Conservation (phyloP, 2,797 vertebrate genomes). For the Pangasius mekongensis region DNA sequence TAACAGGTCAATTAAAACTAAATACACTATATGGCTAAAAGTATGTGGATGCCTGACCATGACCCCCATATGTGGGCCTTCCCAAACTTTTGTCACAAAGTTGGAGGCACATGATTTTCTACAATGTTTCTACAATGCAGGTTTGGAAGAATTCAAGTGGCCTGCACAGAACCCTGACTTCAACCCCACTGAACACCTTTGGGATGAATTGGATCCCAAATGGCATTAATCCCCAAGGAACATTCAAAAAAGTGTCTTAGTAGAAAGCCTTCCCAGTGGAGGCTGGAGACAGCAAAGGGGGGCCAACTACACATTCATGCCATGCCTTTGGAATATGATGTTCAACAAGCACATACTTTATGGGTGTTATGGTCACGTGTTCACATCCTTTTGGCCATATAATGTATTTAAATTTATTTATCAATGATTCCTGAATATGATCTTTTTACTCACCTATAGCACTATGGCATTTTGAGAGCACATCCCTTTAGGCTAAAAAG, state of each 20-base stretch:
- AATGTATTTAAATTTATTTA: background rate
- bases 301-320: background rate
- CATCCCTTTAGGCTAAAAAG: background rate
- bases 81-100: background rate
- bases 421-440: background rate
- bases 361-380: background rate
- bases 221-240: background rate
- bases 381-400: background rate
- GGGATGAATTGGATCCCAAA: background rate
- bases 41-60: background rate
- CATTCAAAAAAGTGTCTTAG: background rate
- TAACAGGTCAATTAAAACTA: background rate
- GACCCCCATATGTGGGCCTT: background rate
- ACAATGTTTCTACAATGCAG: too few relatives aligned
- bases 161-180: background rate
- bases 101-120: background rate
- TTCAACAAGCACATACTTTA: background rate
- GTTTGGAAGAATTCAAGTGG: background rate
- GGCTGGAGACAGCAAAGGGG: background rate
- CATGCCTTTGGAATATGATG: background rate
- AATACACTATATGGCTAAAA: background rate
- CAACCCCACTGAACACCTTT: background rate
- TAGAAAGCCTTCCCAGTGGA: background rate
- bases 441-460: background rate
- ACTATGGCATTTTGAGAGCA: background rate